Evolutionary conservation across 2,888 invertebrate genomes (phyloP).

Genomic region (Pachydiplax longipennis): DNA sequence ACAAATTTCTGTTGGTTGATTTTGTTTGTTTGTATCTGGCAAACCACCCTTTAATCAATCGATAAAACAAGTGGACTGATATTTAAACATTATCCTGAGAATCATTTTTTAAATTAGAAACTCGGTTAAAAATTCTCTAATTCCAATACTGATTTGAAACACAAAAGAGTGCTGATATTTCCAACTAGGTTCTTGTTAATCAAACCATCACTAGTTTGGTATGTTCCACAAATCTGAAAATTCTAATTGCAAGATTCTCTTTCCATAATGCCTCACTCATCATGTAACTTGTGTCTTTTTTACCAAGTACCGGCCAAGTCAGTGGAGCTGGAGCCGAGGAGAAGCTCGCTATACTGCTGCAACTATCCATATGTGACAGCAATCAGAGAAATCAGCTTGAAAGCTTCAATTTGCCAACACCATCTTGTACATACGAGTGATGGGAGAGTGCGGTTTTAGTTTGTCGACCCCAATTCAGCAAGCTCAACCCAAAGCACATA

Average conservation of each 20-base stretch:
- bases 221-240: neutral
- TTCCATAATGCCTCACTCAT: constrained; percentile 10
- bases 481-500: neutral
- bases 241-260: neutral
- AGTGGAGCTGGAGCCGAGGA: constrained; percentile 90
- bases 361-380: constrained; percentile 87
- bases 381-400: neutral
- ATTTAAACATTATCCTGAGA: no score
- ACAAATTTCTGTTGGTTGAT: no score
- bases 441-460: constrained; percentile 11
- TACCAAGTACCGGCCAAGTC: constrained; percentile 90
- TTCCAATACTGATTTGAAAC: no score
- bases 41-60: no score
- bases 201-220: no score
- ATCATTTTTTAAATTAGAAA: no score
- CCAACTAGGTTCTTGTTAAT: no score
- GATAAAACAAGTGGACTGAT: no score
- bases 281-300: constrained; percentile 48
- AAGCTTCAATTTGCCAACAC: constrained; percentile 44
- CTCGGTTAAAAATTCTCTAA: no score
- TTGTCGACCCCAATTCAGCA: constrained; percentile 8
- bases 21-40: no score
- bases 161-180: no score
- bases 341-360: constrained; percentile 94
- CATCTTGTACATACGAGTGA: constrained; percentile 49